Evolutionary conservation across 53 echinoderm and acorn worm species (phyloP), one percentile per base, ranked within the genome.

Genomic region (Mesocentrotus franciscanus): DNA sequence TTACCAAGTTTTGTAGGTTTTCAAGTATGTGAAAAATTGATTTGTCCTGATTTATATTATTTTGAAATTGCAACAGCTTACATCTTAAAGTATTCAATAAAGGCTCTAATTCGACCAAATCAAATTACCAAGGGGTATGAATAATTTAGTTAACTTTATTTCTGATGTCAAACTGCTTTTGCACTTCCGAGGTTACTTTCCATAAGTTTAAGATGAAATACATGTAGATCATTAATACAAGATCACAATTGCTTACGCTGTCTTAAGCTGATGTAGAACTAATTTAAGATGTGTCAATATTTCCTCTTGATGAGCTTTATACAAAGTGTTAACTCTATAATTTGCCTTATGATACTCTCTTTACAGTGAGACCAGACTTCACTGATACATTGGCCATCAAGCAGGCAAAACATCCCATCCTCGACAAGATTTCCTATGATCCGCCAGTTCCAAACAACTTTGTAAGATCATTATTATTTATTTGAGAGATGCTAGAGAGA

Each of bases 301-400:
- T 68, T 1, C 61, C 18, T 61, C 61, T 61, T 17, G 61, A 18
- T 61, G 61, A 18, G 16, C 60, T 61, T 61, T 61, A 61, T 61
- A 61, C 61, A 61, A 61, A 4, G 2, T 61, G 61, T 61, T 17
- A 61, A 61, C 15, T 61, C 15, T 18, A 62, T 18, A 11, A 62
- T 62, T 62, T 18, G 49, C 1, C 1, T 62, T 62, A 16, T 62
- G 62, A 1, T 62, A 13, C 30, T 74, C 32, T 34, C 49, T 85
- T 78, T 85, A 26, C 90, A 98, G 99, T 98, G 60, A 96, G 97
- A 96, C 99, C 99, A 61, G 97, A 97, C 36, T 98, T 98, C 94
- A 97, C 99, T 27, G 99, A 97, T 85, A 98, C 99, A 4, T 72
- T 98, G 35, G 99, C 99, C 49, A 98, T 98, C 97, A 97, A 97